phyloP scores from a whole-genome alignment of 2,797 vertebrate genomes.

The Xenopus petersii region DNA sequence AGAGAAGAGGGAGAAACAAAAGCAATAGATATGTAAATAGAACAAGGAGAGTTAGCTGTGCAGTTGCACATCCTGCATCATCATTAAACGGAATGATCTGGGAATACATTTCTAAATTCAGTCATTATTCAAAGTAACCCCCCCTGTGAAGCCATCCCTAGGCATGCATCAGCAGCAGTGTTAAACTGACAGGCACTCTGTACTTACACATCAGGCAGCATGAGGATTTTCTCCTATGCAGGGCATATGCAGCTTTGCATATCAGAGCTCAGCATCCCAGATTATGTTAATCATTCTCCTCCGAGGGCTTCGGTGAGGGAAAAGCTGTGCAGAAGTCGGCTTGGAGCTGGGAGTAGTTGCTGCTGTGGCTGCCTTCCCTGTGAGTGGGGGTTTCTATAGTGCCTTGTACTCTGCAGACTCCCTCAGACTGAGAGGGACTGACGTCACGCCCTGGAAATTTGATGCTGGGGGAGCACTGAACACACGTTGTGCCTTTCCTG shows the following conservation, averaged over 20 bases:
- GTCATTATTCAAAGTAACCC: no score
- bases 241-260: conserved; percentile 53
- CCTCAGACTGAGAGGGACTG: conserved; percentile 49
- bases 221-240: conserved; percentile 51
- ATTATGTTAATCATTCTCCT: conserved; percentile 20
- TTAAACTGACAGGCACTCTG: conserved; percentile 9
- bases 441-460: conserved; percentile 55
- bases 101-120: background rate
- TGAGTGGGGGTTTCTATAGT: conserved; percentile 19
- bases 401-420: conserved; percentile 48
- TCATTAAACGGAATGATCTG: background rate
- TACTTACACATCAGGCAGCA: conserved; percentile 62
- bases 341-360: conserved; percentile 30
- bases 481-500: conserved; percentile 43
- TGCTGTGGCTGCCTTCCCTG: conserved; percentile 41
- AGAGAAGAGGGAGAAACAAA: conserved; percentile 45
- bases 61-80: background rate
- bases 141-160: no score
- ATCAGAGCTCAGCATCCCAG: conserved; percentile 31
- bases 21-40: conserved; percentile 28
- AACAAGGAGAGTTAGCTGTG: background rate
- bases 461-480: conserved; percentile 49
- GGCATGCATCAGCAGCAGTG: no score
- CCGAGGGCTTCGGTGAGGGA: background rate
- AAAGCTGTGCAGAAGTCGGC: conserved; percentile 43